A percentile compares a stretch with the other conserved stretches of the same genome.
Evolutionary conservation across 1,140 invertebrate species (phyloP).

Genomic region (Euura lappo): DNA sequence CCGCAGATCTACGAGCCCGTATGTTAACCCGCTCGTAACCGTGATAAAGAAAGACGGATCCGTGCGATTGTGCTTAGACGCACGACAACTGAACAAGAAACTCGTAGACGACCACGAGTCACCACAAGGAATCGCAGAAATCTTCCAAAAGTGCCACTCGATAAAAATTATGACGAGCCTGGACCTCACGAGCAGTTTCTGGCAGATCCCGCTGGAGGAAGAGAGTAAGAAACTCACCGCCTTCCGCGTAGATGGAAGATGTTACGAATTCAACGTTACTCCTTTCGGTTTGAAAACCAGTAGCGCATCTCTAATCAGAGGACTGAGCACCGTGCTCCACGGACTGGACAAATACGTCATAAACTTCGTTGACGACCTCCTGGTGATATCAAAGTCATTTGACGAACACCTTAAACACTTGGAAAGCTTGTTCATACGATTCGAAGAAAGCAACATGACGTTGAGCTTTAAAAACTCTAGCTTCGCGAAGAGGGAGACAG

Average conservation of each 20-base stretch:
- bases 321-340: background rate
- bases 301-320: slow-evolving; percentile 7
- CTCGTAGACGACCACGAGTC: slow-evolving; percentile 36
- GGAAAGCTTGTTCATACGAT: slow-evolving; percentile 41
- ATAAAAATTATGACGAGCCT: slow-evolving; percentile 24
- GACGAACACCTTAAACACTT: slow-evolving; percentile 54
- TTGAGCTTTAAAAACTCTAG: slow-evolving; percentile 55
- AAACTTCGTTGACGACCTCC: slow-evolving; percentile 19
- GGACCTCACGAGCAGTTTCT: slow-evolving; percentile 32
- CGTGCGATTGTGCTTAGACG: slow-evolving; percentile 44
- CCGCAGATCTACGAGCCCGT: slow-evolving; percentile 31
- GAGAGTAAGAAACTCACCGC: slow-evolving; percentile 24
- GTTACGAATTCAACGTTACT: slow-evolving; percentile 3
- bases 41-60: slow-evolving; percentile 24
- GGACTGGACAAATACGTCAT: background rate
- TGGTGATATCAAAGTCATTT: slow-evolving; percentile 28
- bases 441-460: slow-evolving; percentile 51
- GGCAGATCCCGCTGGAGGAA: slow-evolving; percentile 31
- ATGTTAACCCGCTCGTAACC: slow-evolving; percentile 37
- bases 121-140: too few species aligned
- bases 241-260: slow-evolving; percentile 13
- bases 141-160: slow-evolving; percentile 4
- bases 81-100: slow-evolving; percentile 37
- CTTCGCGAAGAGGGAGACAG: slow-evolving; percentile 44
- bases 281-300: too few species aligned